A percentile compares a stretch with the other conserved stretches of the same genome.
These are phyloP conservation scores for Trogon surrucura DNA, from an alignment of 2,113 vertebrate species.

Conservation along the genomic window DNA sequence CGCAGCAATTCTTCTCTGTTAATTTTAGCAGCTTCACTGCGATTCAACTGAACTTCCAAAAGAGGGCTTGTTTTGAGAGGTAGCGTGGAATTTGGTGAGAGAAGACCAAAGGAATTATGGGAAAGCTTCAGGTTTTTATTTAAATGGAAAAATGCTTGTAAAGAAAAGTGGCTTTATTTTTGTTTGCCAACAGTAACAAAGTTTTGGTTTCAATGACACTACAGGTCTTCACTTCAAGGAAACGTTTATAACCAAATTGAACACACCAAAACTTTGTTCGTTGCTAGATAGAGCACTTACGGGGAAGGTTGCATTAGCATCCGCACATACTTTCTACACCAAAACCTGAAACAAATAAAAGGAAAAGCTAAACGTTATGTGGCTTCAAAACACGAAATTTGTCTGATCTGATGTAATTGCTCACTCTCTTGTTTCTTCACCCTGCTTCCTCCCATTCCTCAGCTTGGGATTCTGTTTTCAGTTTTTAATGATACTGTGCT, in stretches of 20 bases:
- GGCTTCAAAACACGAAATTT: conserved; percentile 70
- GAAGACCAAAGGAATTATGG: conserved; percentile 81
- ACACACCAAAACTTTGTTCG: conserved; percentile 66
- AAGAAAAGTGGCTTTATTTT: conserved; percentile 73
- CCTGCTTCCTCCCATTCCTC: not conserved
- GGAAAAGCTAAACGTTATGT: conserved; percentile 68
- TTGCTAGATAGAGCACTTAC: conserved; percentile 67
- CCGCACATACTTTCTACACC: conserved; percentile 73
- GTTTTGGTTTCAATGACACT: conserved; percentile 67
- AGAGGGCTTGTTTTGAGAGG: conserved; percentile 68
- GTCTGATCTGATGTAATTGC: conserved; percentile 52
- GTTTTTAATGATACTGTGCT: conserved; percentile 68
- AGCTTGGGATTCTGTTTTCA: conserved; percentile 45
- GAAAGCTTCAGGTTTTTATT: conserved; percentile 73
- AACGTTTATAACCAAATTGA: conserved; percentile 71
- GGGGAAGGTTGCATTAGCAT: conserved; percentile 59
- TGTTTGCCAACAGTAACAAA: conserved; percentile 65
- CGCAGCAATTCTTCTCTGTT: conserved; percentile 65
- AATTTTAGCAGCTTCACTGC: conserved; percentile 68
- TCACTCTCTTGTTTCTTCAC: not conserved
- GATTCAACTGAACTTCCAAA: conserved; percentile 65
- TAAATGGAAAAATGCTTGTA: conserved; percentile 66
- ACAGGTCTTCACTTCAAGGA: conserved; percentile 63
- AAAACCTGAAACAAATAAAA: conserved; percentile 80
- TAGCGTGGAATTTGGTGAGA: conserved; percentile 71